Evolutionary conservation across 2,113 vertebrate genomes (phyloP).

Genomic region (Anser cygnoides): DNA sequence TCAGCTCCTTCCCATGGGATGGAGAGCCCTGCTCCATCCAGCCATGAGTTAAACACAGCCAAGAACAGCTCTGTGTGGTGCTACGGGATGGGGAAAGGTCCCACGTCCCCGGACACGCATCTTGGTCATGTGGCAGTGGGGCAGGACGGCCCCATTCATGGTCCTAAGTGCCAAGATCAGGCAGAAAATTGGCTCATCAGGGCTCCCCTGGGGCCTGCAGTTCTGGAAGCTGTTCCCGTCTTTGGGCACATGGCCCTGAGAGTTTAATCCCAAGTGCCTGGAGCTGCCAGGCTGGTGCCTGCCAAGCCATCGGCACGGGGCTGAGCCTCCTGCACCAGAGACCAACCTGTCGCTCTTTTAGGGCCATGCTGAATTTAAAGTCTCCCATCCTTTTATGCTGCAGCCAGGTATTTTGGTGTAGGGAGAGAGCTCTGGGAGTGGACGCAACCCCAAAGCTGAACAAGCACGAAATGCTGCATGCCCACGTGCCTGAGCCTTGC

Average conservation of each 20-base stretch:
- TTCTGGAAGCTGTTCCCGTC: background rate
- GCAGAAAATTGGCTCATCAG: background rate
- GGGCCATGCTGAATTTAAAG: background rate
- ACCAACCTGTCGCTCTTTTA: background rate
- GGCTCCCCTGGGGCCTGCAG: background rate
- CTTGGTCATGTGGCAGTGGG: background rate
- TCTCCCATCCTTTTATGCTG: background rate
- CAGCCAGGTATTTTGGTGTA: background rate
- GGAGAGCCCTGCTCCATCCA: background rate
- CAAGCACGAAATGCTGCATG: background rate
- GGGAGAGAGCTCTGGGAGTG: rapidly evolving
- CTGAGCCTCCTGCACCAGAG: background rate
- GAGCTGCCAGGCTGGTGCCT: background rate
- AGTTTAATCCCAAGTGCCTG: background rate
- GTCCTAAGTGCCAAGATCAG: background rate
- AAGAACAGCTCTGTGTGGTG: background rate
- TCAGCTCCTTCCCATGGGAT: background rate
- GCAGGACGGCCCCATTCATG: background rate
- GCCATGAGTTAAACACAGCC: background rate
- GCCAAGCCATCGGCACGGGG: too few species aligned
- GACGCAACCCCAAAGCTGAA: background rate
- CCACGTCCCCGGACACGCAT: rapidly evolving
- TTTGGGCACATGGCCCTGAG: background rate
- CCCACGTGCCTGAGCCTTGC: background rate
- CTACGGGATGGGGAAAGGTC: background rate